These are phyloP conservation scores for Ferdinandea cuprea DNA, from an alignment of 2,888 invertebrate genomes.

Conservation along the genomic window DNA sequence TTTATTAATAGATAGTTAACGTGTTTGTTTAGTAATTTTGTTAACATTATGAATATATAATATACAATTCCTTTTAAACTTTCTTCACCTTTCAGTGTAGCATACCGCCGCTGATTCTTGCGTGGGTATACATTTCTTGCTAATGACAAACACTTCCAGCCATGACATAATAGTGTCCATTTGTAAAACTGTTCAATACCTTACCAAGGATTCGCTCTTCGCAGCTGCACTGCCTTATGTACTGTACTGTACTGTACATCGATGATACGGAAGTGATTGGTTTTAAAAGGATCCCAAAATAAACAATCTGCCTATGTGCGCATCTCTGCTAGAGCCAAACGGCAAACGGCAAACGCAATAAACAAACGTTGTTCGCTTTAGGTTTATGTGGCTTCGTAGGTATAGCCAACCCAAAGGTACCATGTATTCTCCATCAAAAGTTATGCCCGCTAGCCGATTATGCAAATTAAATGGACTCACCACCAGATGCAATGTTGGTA, in stretches of 20 bases:
- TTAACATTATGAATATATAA: too few relatives aligned
- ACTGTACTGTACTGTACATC: background rate
- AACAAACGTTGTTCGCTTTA: slow-evolving; percentile 53
- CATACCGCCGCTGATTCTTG: background rate
- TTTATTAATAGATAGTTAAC: too few relatives aligned
- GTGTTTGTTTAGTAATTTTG: too few relatives aligned
- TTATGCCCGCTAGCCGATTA: slow-evolving; percentile 52
- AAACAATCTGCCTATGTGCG: slow-evolving; percentile 23
- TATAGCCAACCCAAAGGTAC: background rate
- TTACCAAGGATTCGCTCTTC: slow-evolving; percentile 6
- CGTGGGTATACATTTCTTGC: slow-evolving; percentile 35
- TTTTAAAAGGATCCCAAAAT: slow-evolving; percentile 38
- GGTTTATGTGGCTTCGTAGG: slow-evolving; percentile 28
- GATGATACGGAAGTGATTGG: slow-evolving; percentile 59
- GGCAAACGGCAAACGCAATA: slow-evolving; percentile 58
- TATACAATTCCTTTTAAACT: too few relatives aligned
- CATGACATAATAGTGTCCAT: slow-evolving; percentile 43
- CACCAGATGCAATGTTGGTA: slow-evolving; percentile 38
- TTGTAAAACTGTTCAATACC: slow-evolving; percentile 20
- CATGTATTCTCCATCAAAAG: slow-evolving; percentile 52
- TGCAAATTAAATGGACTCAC: slow-evolving; percentile 69
- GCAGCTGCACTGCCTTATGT: background rate
- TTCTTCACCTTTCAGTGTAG: too few relatives aligned
- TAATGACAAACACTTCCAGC: slow-evolving; percentile 68
- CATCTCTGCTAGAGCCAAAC: too few relatives aligned